phyloP scores from a whole-genome alignment of 1,140 invertebrate genomes.

The Halyomorpha halys region DNA sequence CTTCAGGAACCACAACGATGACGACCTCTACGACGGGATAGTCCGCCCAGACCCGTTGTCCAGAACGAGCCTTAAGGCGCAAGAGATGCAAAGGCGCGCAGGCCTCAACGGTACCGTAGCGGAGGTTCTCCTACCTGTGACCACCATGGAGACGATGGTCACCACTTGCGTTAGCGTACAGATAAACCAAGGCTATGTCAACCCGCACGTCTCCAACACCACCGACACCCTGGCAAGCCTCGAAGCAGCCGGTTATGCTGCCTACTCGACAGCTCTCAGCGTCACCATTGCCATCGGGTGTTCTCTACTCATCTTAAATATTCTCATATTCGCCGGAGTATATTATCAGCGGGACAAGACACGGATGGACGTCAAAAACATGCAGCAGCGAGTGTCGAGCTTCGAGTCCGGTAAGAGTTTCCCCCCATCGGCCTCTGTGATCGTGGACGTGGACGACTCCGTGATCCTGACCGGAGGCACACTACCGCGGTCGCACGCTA shows the following conservation, averaged over 20 bases:
- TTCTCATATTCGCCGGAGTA: conserved; percentile 85
- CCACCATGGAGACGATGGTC: conserved; percentile 44
- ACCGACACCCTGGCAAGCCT: conserved; percentile 60
- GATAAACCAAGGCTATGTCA: conserved; percentile 40
- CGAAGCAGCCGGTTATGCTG: conserved; percentile 61
- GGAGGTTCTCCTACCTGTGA: conserved; percentile 36
- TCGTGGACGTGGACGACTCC: conserved; percentile 69
- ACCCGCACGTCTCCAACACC: conserved; percentile 38
- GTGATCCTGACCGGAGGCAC: conserved; percentile 47
- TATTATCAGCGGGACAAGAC: conserved; percentile 84
- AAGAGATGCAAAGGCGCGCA: conserved; percentile 24
- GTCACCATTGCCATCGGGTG: conserved; percentile 84
- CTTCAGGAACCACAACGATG: conserved; percentile 70
- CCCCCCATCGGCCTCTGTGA: conserved; percentile 38
- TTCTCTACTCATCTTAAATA: conserved; percentile 62
- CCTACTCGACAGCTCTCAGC: conserved; percentile 70
- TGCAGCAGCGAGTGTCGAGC: conserved; percentile 21
- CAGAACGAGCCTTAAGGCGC: conserved; percentile 34
- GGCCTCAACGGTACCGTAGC: conserved; percentile 30
- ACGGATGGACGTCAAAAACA: conserved; percentile 38
- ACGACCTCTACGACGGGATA: conserved; percentile 66
- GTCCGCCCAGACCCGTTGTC: conserved; percentile 67
- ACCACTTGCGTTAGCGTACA: conserved; percentile 31
- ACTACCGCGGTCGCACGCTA: conserved; percentile 23
- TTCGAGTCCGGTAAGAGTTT: conserved; percentile 26